Percentiles rank a stretch among this genome's conserved stretches.
Evolutionary conservation across 2,888 invertebrate species (phyloP).

Genomic region (Nyleta sp.): DNA sequence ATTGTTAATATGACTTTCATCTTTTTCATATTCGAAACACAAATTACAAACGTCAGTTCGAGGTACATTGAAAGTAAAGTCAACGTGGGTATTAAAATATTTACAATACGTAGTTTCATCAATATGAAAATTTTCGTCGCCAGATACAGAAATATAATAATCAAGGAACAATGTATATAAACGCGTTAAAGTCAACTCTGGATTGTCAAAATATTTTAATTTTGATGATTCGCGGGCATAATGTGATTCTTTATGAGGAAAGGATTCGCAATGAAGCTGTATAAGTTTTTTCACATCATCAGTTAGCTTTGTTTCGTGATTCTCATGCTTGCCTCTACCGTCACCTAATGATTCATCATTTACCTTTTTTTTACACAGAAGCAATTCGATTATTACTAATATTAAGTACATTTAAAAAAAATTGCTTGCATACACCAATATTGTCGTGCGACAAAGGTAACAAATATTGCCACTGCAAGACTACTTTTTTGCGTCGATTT

Average conservation of each 20-base stretch:
- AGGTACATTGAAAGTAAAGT: conserved; percentile 23
- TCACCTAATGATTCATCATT: conserved; percentile 15
- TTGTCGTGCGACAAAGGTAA: not conserved
- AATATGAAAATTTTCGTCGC: not conserved
- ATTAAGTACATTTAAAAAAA: not conserved
- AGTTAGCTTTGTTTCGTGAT: conserved; percentile 14
- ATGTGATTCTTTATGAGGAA: conserved; percentile 33
- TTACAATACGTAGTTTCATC: conserved; percentile 5
- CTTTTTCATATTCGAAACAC: conserved; percentile 21
- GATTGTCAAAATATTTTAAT: conserved; percentile 35
- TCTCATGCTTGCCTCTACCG: conserved; percentile 13
- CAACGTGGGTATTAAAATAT: conserved; percentile 22
- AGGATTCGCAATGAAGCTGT: conserved; percentile 14
- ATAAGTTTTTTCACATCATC: conserved; percentile 45
- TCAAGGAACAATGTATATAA: conserved; percentile 27
- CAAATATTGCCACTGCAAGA: not conserved
- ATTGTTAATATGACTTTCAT: not conserved
- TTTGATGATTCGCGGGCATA: conserved; percentile 10
- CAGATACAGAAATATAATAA: conserved; percentile 17
- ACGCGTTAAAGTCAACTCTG: conserved; percentile 1
- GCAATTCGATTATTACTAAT: not conserved
- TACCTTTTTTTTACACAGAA: not conserved
- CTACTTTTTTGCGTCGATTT: conserved; percentile 1
- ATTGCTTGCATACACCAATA: not conserved
- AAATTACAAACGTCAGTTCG: conserved; percentile 36